A percentile compares a stretch with the other conserved stretches of the same genome.
phyloP scores from a whole-genome alignment of 2,888 invertebrate species.

The Brenthis hecate region DNA sequence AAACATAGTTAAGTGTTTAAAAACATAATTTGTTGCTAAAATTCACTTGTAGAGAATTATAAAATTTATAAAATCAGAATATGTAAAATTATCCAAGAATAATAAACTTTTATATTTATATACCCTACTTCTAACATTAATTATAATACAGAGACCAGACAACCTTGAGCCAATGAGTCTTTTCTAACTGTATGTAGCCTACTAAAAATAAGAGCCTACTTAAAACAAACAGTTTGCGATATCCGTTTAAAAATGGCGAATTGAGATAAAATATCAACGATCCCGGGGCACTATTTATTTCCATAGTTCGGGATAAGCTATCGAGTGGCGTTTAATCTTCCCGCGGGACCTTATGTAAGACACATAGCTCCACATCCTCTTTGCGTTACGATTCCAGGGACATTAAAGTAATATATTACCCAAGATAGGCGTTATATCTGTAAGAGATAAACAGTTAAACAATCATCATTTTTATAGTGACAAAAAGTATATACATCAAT shows the following conservation, averaged over 20 bases:
- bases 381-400: slow-evolving; percentile 3
- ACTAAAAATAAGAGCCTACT: slow-evolving; percentile 26
- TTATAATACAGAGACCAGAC: background rate
- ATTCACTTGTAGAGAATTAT: too few relatives aligned
- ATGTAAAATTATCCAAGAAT: too few relatives aligned
- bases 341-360: slow-evolving; percentile 24
- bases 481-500: background rate
- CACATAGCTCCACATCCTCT: slow-evolving; percentile 18
- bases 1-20: too few relatives aligned
- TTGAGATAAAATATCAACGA: slow-evolving; percentile 42
- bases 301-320: slow-evolving; percentile 38
- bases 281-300: slow-evolving; percentile 40
- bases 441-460: background rate
- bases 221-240: slow-evolving; percentile 36
- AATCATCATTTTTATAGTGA: too few relatives aligned
- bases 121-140: background rate
- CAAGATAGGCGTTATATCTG: background rate
- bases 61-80: too few relatives aligned
- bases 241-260: slow-evolving; percentile 36
- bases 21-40: too few relatives aligned
- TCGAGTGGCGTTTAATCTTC: slow-evolving; percentile 35
- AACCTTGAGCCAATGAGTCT: background rate
- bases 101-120: background rate
- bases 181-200: slow-evolving; percentile 5
- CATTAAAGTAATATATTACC: slow-evolving; percentile 5